Percentiles rank a stretch among this genome's conserved stretches.
These are phyloP conservation scores for Monodelphis domestica DNA, from an alignment of 2,797 vertebrate genomes.

Conservation along the genomic window DNA sequence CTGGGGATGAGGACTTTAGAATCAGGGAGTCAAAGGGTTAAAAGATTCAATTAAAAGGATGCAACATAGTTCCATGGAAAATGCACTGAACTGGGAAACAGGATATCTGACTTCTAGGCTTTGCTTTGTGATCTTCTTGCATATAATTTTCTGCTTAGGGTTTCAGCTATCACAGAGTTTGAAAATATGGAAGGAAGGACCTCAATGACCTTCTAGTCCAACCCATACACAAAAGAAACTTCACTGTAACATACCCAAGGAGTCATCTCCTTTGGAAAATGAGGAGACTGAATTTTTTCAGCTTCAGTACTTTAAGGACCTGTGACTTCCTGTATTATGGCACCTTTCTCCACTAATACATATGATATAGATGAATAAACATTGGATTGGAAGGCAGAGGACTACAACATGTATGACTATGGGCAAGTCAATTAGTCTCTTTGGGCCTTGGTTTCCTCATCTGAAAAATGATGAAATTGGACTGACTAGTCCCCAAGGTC, in stretches of 20 bases:
- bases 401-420: background rate
- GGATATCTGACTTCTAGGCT: background rate
- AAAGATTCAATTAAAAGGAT: background rate
- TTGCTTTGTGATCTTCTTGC: background rate
- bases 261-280: background rate
- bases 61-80: background rate
- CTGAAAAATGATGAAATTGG: background rate
- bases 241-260: too few species aligned
- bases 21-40: background rate
- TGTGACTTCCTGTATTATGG: background rate
- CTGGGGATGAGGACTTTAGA: background rate
- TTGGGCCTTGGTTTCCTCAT: background rate
- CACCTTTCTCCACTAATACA: background rate
- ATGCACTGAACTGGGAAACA: background rate
- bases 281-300: background rate
- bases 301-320: background rate
- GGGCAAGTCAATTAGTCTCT: background rate
- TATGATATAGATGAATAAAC: background rate
- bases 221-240: background rate
- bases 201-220: background rate
- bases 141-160: background rate
- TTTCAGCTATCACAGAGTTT: background rate
- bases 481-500: background rate
- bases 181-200: background rate
- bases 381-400: background rate